Evolutionary conservation across 2,797 vertebrate species (phyloP).

Genomic region (Borostomias antarcticus): DNA sequence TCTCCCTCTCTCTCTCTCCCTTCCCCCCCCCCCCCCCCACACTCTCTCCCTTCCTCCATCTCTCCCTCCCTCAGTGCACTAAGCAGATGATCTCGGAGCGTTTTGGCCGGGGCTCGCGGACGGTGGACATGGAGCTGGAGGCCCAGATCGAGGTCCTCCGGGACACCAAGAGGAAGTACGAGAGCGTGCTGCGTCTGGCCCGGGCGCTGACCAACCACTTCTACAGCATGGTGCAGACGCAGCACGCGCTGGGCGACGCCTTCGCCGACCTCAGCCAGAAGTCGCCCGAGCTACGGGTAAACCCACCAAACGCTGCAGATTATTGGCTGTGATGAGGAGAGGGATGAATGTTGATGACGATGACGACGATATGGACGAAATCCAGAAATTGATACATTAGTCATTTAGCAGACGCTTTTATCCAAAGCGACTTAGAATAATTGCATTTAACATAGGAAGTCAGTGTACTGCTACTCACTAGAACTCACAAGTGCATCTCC

Average conservation of each 20-base stretch:
- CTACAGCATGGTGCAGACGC: slow-evolving; percentile 97
- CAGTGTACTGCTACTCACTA: no score
- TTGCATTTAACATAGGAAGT: no score
- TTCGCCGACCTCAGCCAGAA: slow-evolving; percentile 99
- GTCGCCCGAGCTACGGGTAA: slow-evolving; percentile 93
- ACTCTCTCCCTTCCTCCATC: neutral
- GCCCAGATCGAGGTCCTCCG: slow-evolving; percentile 93
- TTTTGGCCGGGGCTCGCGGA: slow-evolving; percentile 92
- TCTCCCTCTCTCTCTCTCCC: neutral
- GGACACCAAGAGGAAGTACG: slow-evolving; percentile 95
- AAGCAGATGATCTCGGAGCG: slow-evolving; percentile 96
- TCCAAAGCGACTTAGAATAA: no score
- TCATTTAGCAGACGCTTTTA: no score
- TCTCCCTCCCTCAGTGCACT: slow-evolving; percentile 80
- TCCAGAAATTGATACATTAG: no score
- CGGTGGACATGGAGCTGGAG: slow-evolving; percentile 94
- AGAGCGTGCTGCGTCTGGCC: slow-evolving; percentile 87
- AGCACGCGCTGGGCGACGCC: slow-evolving; percentile 92
- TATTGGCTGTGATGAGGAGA: no score
- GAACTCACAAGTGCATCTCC: no score
- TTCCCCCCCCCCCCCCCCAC: neutral
- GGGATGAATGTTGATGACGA: neutral
- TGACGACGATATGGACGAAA: no score
- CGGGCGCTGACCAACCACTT: slow-evolving; percentile 91
- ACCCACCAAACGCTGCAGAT: neutral